These are phyloP conservation scores for Didymodactylos carnosus DNA, from an alignment of 2,888 invertebrate species.

Conservation along the genomic window DNA sequence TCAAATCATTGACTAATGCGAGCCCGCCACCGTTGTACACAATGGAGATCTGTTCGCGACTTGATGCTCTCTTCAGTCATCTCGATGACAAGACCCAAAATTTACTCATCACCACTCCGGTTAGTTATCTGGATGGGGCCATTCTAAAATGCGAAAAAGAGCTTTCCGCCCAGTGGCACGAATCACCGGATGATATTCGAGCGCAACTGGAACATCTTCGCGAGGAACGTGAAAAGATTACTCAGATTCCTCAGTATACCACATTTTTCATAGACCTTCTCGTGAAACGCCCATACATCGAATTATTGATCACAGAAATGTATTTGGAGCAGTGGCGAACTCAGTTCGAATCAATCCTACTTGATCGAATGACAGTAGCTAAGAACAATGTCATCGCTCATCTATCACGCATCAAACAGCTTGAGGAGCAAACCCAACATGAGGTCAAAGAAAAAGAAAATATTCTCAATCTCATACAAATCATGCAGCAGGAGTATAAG, in stretches of 20 bases:
- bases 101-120: background rate
- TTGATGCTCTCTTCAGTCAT: background rate
- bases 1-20: background rate
- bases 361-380: background rate
- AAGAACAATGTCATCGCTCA: background rate
- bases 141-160: background rate
- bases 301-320: background rate
- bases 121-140: background rate
- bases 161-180: background rate
- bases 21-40: background rate
- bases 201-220: too few relatives aligned
- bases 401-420: background rate
- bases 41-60: background rate
- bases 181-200: background rate
- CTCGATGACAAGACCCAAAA: background rate
- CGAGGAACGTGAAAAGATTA: too few relatives aligned
- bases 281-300: background rate
- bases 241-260: background rate
- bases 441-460: background rate
- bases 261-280: background rate
- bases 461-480: background rate
- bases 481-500: too few relatives aligned
- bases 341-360: background rate
- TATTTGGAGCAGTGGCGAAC: background rate
- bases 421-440: background rate